phyloP scores from a whole-genome alignment of 53 echinoderm and acorn worm species.

The Astropecten irregularis region DNA sequence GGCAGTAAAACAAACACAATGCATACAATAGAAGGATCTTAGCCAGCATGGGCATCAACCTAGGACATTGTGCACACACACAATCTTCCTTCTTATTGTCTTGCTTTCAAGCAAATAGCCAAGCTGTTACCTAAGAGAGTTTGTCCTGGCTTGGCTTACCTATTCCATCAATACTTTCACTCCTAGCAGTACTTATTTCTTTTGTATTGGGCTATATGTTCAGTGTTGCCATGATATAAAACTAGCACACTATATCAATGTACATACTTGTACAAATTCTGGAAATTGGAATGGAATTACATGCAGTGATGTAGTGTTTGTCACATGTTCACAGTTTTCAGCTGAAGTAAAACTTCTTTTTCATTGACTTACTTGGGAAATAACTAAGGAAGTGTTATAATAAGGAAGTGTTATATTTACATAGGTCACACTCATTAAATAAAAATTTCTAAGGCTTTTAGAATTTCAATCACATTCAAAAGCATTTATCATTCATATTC shows the following conservation, averaged over 20 bases:
- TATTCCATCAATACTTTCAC: conserved; percentile 13
- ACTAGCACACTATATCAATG: not conserved
- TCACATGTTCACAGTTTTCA: too few species aligned
- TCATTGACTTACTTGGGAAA: too few species aligned
- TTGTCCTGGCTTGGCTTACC: conserved; percentile 13
- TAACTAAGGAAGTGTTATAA: too few species aligned
- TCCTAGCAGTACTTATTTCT: not conserved
- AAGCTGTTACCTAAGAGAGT: conserved; percentile 28
- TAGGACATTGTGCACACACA: conserved; percentile 34
- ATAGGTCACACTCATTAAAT: too few species aligned
- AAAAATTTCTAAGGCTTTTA: too few species aligned
- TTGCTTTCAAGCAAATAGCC: conserved; percentile 27
- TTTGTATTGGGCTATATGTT: not conserved
- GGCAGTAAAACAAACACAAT: conserved; percentile 51
- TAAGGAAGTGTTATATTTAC: too few species aligned
- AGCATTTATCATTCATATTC: too few species aligned
- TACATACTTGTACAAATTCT: too few species aligned
- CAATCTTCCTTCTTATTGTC: conserved; percentile 14
- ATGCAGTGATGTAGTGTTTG: too few species aligned
- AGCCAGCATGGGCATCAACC: conserved; percentile 36
- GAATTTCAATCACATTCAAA: too few species aligned
- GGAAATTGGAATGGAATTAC: too few species aligned
- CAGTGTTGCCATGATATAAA: not conserved
- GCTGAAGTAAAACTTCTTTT: too few species aligned
- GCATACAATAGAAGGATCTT: conserved; percentile 39